Evolutionary conservation across 2,888 invertebrate genomes (phyloP), one percentile per base, ranked within the genome.

Genomic region (Cinara cedri): DNA sequence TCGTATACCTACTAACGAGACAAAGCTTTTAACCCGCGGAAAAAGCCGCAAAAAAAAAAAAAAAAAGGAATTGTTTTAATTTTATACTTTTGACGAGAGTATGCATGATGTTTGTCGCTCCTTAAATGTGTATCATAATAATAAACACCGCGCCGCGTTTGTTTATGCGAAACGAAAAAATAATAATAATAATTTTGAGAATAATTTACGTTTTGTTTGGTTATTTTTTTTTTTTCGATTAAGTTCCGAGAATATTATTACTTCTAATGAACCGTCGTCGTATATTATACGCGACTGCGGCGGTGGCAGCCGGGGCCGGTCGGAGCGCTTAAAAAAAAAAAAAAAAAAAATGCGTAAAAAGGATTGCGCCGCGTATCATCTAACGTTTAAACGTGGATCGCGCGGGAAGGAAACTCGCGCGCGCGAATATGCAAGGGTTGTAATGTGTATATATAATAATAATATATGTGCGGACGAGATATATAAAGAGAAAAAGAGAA

Each of bases 261-360:
- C 76, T 68, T 57, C 66, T 76, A 76, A 76, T 76, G 76, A 76
- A 76, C 66, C 72, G 34, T 34, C n/a, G n/a, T n/a, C n/a, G n/a
- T n/a, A n/a, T n/a, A n/a, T n/a, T n/a, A 34, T 34, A 34, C 6
- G 34, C 34, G 34, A 21, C 54, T n/a, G 46, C 19, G 19, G 54
- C 9, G 19, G 21, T 16, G 11, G 42, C 55, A 21, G 72, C 21
- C 16, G n/a, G n/a, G n/a, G 42, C 51, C 19, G n/a, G n/a, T n/a
- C n/a, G n/a, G n/a, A n/a, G 63, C 42, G 74, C 44, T 75, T 75
- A 72, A 46, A n/a, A n/a, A n/a, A n/a, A n/a, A n/a, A n/a, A n/a
- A n/a, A n/a, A n/a, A n/a, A n/a, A n/a, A n/a, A n/a, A 51, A 34
- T 24, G 24, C 65, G 66, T 21, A 66, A 34, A 68, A 75, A 76